Evolutionary conservation across 2,113 vertebrate species (phyloP).

Genomic region (Perca flavescens): DNA sequence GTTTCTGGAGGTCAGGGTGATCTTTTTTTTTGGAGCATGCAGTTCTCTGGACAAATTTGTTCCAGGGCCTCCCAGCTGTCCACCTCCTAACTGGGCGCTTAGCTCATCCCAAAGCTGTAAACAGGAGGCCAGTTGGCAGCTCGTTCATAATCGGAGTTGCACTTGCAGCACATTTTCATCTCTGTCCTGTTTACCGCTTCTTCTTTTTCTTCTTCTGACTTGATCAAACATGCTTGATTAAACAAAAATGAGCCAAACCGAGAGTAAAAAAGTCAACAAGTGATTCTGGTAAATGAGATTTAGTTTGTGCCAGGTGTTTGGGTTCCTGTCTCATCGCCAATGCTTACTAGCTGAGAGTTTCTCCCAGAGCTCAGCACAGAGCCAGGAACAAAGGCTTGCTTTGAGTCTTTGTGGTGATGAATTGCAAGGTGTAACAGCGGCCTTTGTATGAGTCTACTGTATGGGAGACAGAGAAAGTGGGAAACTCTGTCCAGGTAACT

Average conservation of each 20-base stretch:
- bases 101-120: slow-evolving; percentile 53
- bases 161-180: slow-evolving; percentile 21
- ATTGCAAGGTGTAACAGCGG: slow-evolving; percentile 63
- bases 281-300: slow-evolving; percentile 52
- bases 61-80: slow-evolving; percentile 47
- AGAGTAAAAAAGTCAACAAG: slow-evolving; percentile 22
- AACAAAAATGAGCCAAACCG: background rate
- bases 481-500: slow-evolving; percentile 51
- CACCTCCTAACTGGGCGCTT: slow-evolving; percentile 13
- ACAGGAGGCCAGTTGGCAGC: slow-evolving; percentile 40
- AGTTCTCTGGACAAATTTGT: slow-evolving; percentile 13
- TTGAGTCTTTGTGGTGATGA: slow-evolving; percentile 63
- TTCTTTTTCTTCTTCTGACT: background rate
- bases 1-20: slow-evolving; percentile 45
- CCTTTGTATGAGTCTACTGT: slow-evolving; percentile 47
- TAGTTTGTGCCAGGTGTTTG: slow-evolving; percentile 53
- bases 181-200: slow-evolving; percentile 2
- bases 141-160: slow-evolving; percentile 10
- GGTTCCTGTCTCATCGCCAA: slow-evolving; percentile 33
- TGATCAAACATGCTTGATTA: slow-evolving; percentile 18
- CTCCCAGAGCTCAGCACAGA: slow-evolving; percentile 44
- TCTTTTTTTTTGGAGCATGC: slow-evolving; percentile 39
- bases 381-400: slow-evolving; percentile 60
- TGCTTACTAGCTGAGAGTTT: slow-evolving; percentile 30
- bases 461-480: slow-evolving; percentile 40